A percentile compares a stretch with the other conserved stretches of the same genome.
These are phyloP conservation scores for Ricordea florida DNA, from an alignment of 92 coral and sea anemone genomes.

Conservation along the genomic window DNA sequence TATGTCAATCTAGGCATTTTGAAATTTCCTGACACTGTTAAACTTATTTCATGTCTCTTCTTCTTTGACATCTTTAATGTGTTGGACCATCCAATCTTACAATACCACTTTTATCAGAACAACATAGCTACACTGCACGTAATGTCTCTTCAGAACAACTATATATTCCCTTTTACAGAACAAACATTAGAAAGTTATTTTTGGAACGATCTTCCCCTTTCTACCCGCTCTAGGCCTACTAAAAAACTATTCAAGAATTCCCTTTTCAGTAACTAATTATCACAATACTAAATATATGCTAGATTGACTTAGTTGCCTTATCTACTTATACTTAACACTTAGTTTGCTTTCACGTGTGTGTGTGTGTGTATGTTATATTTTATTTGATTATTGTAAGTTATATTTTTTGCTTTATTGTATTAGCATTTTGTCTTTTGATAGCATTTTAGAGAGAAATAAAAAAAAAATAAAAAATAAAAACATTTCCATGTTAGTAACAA, in stretches of 20 bases:
- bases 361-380: too few relatives aligned
- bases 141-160: background rate
- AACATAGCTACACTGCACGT: conserved; percentile 2
- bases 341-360: background rate
- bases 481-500: too few relatives aligned
- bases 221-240: background rate
- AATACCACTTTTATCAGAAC: conserved; percentile 8
- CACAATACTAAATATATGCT: background rate
- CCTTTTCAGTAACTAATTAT: background rate
- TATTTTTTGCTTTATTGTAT: too few relatives aligned
- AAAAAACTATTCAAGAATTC: background rate
- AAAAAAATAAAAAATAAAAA: too few relatives aligned
- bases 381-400: too few relatives aligned
- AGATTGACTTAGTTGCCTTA: background rate
- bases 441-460: too few relatives aligned
- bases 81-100: background rate
- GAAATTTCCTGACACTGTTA: too few relatives aligned
- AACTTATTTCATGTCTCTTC: background rate
- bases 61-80: background rate
- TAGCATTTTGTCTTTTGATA: too few relatives aligned
- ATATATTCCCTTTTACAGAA: conserved; percentile 1
- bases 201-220: background rate
- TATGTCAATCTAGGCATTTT: conserved; percentile 9
- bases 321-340: background rate
- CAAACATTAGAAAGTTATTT: conserved; percentile 5